phyloP scores from a whole-genome alignment of 2,797 vertebrate genomes.

The Streptopelia turtur region DNA sequence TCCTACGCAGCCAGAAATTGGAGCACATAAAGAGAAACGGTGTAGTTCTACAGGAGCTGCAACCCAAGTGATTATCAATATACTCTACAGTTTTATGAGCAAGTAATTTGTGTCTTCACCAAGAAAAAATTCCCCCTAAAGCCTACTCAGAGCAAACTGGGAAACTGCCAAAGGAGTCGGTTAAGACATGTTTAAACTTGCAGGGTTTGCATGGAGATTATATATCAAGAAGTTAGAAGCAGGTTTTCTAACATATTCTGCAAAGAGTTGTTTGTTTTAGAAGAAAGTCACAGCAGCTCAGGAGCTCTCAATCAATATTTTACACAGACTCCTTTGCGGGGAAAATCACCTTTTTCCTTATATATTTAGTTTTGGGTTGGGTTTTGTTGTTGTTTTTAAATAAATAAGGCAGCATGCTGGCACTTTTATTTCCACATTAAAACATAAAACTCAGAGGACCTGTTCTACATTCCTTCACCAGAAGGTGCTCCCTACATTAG shows the following conservation, averaged over 20 bases:
- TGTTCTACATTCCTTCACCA: neutral
- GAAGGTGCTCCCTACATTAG: neutral
- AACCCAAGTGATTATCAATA: slow-evolving; percentile 25
- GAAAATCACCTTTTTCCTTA: neutral
- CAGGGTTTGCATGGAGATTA: neutral
- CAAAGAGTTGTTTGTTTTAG: neutral
- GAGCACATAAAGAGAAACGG: neutral
- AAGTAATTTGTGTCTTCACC: slow-evolving; percentile 1
- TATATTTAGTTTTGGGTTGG: too few relatives aligned
- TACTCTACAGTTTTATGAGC: neutral
- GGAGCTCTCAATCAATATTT: neutral
- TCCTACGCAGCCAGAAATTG: neutral
- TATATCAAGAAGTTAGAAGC: neutral
- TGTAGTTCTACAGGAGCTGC: neutral
- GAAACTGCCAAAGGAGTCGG: neutral
- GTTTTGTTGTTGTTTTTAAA: neutral
- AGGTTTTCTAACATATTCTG: neutral
- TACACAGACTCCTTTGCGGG: neutral
- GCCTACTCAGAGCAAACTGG: slow-evolving; percentile 6
- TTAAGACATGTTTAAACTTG: slow-evolving; percentile 25
- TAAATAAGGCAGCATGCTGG: neutral
- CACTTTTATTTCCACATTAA: neutral
- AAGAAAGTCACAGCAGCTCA: neutral
- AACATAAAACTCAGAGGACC: neutral
- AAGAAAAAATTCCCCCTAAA: slow-evolving; percentile 16